Conservation (phyloP, 2,113 vertebrate species). For the Hyla sarda region DNA sequence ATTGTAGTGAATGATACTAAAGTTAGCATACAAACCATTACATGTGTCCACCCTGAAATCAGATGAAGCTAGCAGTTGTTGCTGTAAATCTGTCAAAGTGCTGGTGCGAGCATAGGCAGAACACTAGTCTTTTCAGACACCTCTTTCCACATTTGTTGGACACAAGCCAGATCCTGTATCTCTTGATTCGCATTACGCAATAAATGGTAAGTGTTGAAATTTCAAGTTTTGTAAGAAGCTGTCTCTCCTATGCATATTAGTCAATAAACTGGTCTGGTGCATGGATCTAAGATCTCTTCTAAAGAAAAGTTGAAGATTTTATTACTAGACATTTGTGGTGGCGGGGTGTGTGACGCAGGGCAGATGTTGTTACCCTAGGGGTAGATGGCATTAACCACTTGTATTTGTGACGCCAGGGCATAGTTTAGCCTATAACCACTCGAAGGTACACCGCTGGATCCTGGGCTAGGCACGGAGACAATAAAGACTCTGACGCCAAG, state of each 20-base stretch:
- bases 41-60: constrained; percentile 16
- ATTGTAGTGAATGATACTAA: neutral
- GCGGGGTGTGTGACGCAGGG: too few relatives aligned
- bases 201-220: constrained; percentile 31
- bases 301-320: neutral
- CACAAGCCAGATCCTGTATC: constrained; percentile 3
- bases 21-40: neutral
- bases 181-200: constrained; percentile 5
- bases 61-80: constrained; percentile 17
- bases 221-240: neutral
- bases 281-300: neutral
- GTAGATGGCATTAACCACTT: too few relatives aligned
- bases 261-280: neutral
- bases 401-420: too few relatives aligned
- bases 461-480: too few relatives aligned
- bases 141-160: constrained; percentile 34
- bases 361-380: too few relatives aligned
- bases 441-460: too few relatives aligned
- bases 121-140: constrained; percentile 6
- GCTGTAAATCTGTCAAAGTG: neutral
- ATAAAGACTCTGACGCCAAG: too few relatives aligned
- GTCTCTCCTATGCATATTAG: neutral
- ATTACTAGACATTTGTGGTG: too few relatives aligned
- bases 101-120: constrained; percentile 24
- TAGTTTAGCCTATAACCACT: too few relatives aligned